Evolutionary conservation across 2,797 vertebrate species (phyloP), one percentile per base, ranked within the genome.

Genomic region (Anomalospiza imberbis): DNA sequence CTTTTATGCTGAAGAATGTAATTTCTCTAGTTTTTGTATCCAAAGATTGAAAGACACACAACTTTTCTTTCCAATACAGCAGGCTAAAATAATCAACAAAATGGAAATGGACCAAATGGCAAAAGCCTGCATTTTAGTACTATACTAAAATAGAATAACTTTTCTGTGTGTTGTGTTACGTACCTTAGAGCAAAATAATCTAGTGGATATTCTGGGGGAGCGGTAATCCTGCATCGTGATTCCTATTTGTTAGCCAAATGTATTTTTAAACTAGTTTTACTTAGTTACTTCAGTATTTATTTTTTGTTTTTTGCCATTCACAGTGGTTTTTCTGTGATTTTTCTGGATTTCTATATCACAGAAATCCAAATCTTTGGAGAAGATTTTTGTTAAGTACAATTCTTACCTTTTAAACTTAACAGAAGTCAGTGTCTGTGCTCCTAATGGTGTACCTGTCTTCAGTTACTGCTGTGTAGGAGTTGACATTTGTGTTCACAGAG

Each of bases 1-100:
- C 66, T 88, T 92, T 93, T 93, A 50, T 82, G 57, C 73, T 91
- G 65, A 94, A 89, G 63, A 66, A 90, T 92, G 54, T 91, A 65
- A 50, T 94, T 95, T 83, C 25, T 84, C 25, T 71, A 38, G 2
- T 85, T 92, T 93, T 85, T 84, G 17, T 62, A 75, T 81, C 79
- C 72, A 96, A 89, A 81, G 32, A 91, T 42, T 44, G n/a, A 81
- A 67, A 22, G 58, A 19, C 2, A 79, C 47, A n/a, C 51, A 53
- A 17, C 63, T 91, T 78, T 74, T 65, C 68, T 94, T 96, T 67
- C 34, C 34, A 18, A 50, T 82, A 44, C 3, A 5, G 55, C 58
- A 86, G 84, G 84, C 86, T 95, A 55, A 82, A 91, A 89, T 74
- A 91, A 51, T 91, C 58, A 73, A 10, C 24, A 51, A 85, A 89